phyloP scores from a whole-genome alignment of 2,888 invertebrate genomes.

The Oasisia sp. region DNA sequence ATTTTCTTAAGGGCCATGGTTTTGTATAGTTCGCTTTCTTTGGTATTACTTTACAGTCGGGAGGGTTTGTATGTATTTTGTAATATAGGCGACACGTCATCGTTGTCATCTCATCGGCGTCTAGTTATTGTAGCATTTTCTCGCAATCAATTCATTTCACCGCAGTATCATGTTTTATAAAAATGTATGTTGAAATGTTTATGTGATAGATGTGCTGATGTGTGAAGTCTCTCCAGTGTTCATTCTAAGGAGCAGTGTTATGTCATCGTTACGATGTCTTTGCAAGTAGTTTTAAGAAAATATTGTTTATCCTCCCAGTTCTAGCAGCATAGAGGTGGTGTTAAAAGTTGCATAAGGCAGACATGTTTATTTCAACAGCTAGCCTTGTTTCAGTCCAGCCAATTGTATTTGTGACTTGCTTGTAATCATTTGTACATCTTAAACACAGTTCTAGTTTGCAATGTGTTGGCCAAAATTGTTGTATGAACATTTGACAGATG shows the following conservation, averaged over 20 bases:
- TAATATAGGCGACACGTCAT: slow-evolving; percentile 10
- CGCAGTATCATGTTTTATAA: background rate
- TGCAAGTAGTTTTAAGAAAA: background rate
- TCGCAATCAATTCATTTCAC: background rate
- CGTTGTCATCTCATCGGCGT: background rate
- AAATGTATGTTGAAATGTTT: background rate
- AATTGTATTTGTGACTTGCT: background rate
- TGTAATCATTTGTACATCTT: background rate
- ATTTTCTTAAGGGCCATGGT: slow-evolving; percentile 10
- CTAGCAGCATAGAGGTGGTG: background rate
- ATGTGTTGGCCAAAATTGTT: slow-evolving; percentile 6
- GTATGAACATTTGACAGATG: background rate
- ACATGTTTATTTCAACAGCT: background rate
- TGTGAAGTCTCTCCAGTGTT: background rate
- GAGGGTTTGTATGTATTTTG: slow-evolving; percentile 17
- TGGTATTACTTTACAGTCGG: slow-evolving; percentile 10
- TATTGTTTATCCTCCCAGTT: background rate
- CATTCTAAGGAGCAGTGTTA: background rate
- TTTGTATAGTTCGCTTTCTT: slow-evolving; percentile 13
- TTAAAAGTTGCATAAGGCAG: background rate
- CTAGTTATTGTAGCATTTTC: slow-evolving; percentile 13
- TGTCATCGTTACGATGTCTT: background rate
- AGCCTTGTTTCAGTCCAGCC: background rate
- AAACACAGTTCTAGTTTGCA: background rate
- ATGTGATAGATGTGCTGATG: background rate